These are phyloP conservation scores for Globicephala melas DNA, from an alignment of 2,113 vertebrate genomes.

Conservation along the genomic window DNA sequence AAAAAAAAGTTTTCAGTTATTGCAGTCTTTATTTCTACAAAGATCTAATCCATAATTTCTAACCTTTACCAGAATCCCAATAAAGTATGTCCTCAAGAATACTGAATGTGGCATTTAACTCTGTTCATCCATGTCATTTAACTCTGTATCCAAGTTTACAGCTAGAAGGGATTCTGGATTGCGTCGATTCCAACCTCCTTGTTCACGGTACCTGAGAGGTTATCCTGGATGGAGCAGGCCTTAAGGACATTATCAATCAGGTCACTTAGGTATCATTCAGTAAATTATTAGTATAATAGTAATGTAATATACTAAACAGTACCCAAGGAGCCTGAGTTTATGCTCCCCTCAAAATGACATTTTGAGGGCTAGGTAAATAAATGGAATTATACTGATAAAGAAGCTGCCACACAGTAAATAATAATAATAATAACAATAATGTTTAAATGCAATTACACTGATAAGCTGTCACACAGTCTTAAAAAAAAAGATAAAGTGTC, in stretches of 20 bases:
- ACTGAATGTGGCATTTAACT: slow-evolving; percentile 27
- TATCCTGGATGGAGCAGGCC: slow-evolving; percentile 48
- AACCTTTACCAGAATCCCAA: slow-evolving; percentile 50
- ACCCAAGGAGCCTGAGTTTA: slow-evolving; percentile 42
- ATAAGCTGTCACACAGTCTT: slow-evolving; percentile 15
- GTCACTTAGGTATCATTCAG: slow-evolving; percentile 59
- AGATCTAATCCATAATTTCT: slow-evolving; percentile 37
- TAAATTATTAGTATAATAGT: slow-evolving; percentile 37
- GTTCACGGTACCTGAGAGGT: slow-evolving; percentile 57
- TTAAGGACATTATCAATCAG: slow-evolving; percentile 56
- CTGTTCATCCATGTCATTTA: background rate
- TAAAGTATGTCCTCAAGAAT: slow-evolving; percentile 20
- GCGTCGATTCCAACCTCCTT: slow-evolving; percentile 22
- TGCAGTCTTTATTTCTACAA: slow-evolving; percentile 45
- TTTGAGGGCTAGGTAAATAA: slow-evolving; percentile 46
- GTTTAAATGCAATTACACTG: slow-evolving; percentile 36
- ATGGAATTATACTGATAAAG: slow-evolving; percentile 48
- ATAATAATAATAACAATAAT: background rate
- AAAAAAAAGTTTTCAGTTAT: slow-evolving; percentile 37
- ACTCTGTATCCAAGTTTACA: background rate
- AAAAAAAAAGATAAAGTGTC: slow-evolving; percentile 8
- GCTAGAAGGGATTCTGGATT: slow-evolving; percentile 22
- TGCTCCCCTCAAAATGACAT: slow-evolving; percentile 24
- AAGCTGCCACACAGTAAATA: slow-evolving; percentile 15
- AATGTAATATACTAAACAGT: slow-evolving; percentile 39